Percentiles rank a stretch among this genome's conserved stretches.
These are phyloP conservation scores for Balaenoptera acutorostrata DNA, from an alignment of 2,113 vertebrate species.

Conservation along the genomic window DNA sequence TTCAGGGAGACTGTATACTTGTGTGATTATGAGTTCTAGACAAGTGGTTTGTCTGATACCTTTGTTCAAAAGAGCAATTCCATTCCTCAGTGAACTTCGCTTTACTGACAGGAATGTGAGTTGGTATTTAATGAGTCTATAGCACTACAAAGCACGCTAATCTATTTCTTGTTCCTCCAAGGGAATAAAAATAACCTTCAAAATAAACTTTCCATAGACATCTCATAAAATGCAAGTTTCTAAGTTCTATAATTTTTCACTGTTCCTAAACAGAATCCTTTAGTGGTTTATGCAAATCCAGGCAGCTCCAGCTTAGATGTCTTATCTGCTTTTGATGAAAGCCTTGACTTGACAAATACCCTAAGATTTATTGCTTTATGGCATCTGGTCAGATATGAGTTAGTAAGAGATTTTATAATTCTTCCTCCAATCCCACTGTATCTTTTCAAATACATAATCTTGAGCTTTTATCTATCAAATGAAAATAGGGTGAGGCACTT, in stretches of 20 bases:
- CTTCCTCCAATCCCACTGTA: not conserved
- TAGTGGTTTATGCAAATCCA: constrained; percentile 23
- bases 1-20: not conserved
- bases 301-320: not conserved
- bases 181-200: constrained; percentile 25
- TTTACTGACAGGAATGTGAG: not conserved
- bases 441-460: not conserved
- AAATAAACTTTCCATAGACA: not conserved
- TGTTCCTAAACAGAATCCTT: not conserved
- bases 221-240: constrained; percentile 24
- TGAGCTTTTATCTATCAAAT: not conserved
- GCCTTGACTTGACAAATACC: constrained; percentile 17
- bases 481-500: not conserved
- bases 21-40: not conserved
- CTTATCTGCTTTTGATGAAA: constrained; percentile 35
- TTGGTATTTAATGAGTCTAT: not conserved
- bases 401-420: not conserved
- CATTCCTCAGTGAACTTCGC: not conserved
- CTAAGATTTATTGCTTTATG: constrained; percentile 19
- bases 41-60: not conserved
- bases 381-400: not conserved
- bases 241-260: not conserved
- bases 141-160: not conserved
- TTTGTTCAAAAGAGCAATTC: constrained; percentile 20
- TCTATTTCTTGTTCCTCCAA: constrained; percentile 3